These are phyloP conservation scores for Eurystomus gularis DNA, from an alignment of 2,113 vertebrate genomes.

Conservation along the genomic window DNA sequence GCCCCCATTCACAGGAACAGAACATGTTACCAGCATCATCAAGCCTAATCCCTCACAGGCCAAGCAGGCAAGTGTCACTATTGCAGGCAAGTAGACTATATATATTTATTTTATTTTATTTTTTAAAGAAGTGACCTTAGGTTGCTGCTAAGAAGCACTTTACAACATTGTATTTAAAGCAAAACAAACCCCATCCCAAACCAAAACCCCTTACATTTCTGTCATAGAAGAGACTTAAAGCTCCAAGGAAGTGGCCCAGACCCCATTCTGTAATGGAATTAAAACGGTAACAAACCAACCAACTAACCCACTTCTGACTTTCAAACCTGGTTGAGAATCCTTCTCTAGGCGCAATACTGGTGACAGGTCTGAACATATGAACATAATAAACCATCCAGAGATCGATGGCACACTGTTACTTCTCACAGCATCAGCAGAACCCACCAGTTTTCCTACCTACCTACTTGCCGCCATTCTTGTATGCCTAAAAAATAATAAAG, in stretches of 20 bases:
- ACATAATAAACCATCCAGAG: not conserved
- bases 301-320: not conserved
- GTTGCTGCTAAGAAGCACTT: not conserved
- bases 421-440: not conserved
- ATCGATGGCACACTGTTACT: rapidly evolving
- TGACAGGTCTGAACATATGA: not conserved
- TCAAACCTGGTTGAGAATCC: not conserved
- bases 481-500: not conserved
- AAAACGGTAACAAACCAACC: not conserved
- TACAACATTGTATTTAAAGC: not conserved
- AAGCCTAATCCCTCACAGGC: not conserved
- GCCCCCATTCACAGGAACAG: not conserved
- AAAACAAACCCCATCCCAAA: not conserved
- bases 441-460: not conserved
- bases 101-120: not conserved
- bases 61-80: not conserved
- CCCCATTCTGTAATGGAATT: not conserved
- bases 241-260: not conserved
- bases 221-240: not conserved
- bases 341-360: not conserved
- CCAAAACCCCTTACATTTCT: not conserved
- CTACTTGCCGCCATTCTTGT: not conserved
- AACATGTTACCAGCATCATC: not conserved
- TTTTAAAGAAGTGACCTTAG: not conserved
- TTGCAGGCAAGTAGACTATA: not conserved